phyloP scores from a whole-genome alignment of 2,888 invertebrate species.

The Eudasyphora cyanicolor region DNA sequence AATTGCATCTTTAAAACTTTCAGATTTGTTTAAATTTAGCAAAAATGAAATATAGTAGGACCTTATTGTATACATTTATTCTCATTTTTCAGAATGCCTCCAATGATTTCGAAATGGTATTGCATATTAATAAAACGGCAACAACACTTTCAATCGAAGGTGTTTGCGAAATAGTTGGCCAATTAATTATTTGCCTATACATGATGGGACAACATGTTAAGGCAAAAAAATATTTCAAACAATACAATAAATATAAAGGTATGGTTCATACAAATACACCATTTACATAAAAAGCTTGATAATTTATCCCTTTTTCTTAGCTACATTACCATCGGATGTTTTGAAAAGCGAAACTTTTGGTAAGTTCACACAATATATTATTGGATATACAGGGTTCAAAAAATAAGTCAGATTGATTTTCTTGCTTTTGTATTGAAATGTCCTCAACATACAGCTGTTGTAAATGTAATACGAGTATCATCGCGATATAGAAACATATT shows the following conservation, averaged over 20 bases:
- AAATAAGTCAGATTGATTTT: too few relatives aligned
- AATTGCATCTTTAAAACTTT: too few relatives aligned
- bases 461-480: too few relatives aligned
- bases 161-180: constrained; percentile 61
- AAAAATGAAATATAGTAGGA: too few relatives aligned
- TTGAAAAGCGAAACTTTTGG: constrained; percentile 51
- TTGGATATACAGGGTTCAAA: background rate
- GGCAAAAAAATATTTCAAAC: constrained; percentile 51
- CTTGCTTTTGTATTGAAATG: too few relatives aligned
- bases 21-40: too few relatives aligned
- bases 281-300: background rate
- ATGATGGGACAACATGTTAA: constrained; percentile 58
- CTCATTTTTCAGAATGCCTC: constrained; percentile 59
- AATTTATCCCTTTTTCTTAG: constrained; percentile 26
- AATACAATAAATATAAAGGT: constrained; percentile 65
- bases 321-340: constrained; percentile 43
- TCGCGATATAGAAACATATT: too few relatives aligned
- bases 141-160: constrained; percentile 46
- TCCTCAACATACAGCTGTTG: too few relatives aligned
- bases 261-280: background rate
- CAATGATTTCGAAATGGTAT: constrained; percentile 65
- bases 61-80: too few relatives aligned
- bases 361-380: constrained; percentile 23
- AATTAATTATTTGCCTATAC: constrained; percentile 59
- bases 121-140: constrained; percentile 41